phyloP scores from a whole-genome alignment of 2,888 invertebrate species.

The Chrysolina americana region DNA sequence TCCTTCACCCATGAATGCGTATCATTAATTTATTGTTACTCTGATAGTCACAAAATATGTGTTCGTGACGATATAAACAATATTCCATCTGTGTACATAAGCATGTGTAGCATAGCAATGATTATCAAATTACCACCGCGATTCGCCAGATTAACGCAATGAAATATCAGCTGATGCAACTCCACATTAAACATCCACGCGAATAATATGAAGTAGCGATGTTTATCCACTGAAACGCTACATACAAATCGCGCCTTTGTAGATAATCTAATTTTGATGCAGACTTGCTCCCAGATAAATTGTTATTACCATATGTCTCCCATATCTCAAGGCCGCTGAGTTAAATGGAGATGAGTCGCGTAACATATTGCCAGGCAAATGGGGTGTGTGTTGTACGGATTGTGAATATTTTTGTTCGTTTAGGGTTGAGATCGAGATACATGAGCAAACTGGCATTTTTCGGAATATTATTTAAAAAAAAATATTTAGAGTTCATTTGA shows the following conservation, averaged over 20 bases:
- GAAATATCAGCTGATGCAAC: not conserved
- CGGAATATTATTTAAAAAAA: too few relatives aligned
- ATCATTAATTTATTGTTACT: too few relatives aligned
- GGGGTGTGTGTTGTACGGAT: not conserved
- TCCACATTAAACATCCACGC: not conserved
- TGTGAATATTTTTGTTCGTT: not conserved
- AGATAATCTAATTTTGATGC: slow-evolving; percentile 17
- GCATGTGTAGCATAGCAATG: not conserved
- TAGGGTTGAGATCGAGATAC: not conserved
- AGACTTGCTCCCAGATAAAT: slow-evolving; percentile 13
- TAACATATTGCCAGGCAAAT: slow-evolving; percentile 7
- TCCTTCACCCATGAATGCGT: too few relatives aligned
- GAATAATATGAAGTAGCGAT: not conserved
- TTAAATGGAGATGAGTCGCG: not conserved
- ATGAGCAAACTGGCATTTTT: not conserved
- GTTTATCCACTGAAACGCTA: slow-evolving; percentile 1
- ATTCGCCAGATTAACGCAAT: not conserved
- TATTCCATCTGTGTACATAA: not conserved
- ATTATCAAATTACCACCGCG: not conserved
- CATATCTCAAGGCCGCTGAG: not conserved
- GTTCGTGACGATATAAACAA: too few relatives aligned
- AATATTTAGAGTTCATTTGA: too few relatives aligned
- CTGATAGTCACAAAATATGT: too few relatives aligned
- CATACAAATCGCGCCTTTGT: not conserved
- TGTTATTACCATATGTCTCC: slow-evolving; percentile 12